These are phyloP conservation scores for Marisa cornuarietis DNA, from an alignment of 1,140 invertebrate species.

Conservation along the genomic window DNA sequence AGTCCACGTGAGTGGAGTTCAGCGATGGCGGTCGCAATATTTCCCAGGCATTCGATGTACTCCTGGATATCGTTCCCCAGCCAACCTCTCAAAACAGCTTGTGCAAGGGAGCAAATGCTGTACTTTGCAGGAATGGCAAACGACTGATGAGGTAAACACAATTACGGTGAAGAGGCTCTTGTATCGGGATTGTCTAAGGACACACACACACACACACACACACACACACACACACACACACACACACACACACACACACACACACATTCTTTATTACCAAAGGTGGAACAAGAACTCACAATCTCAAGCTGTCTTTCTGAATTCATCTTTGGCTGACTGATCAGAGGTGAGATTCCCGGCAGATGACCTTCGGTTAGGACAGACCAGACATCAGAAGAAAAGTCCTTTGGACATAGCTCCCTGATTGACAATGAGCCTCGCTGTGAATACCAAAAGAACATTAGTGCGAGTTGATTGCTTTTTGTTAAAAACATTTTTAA, in stretches of 20 bases:
- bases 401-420: too few species aligned
- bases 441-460: too few species aligned
- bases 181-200: not conserved
- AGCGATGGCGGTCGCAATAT: not conserved
- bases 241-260: too few species aligned
- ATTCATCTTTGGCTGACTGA: too few species aligned
- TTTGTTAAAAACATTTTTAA: not conserved
- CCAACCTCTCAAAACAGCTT: not conserved
- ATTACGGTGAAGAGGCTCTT: not conserved
- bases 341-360: too few species aligned
- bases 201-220: conserved; percentile 8
- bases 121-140: conserved; percentile 1
- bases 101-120: not conserved
- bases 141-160: not conserved
- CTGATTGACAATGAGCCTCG: too few species aligned
- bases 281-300: not conserved
- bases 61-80: not conserved
- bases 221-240: conserved; percentile 12
- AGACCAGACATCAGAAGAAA: too few species aligned
- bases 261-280: not conserved
- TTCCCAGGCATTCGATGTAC: conserved; percentile 3
- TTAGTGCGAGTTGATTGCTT: too few species aligned
- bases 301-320: not conserved
- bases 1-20: conserved; percentile 2
- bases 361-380: too few species aligned